phyloP scores from a whole-genome alignment of 2,888 invertebrate species.

The Prenolepis imparis region DNA sequence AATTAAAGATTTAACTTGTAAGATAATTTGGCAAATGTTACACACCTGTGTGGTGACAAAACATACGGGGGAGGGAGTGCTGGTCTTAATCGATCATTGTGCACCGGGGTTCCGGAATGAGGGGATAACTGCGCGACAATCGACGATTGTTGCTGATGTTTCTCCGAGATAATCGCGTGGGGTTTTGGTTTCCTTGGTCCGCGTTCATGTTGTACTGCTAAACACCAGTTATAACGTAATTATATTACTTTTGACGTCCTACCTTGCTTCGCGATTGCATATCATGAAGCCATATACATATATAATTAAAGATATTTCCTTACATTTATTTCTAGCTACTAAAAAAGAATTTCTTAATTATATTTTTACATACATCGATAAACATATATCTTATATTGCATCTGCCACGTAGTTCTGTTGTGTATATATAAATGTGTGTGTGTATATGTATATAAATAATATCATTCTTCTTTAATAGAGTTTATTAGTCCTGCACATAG shows the following conservation, averaged over 20 bases:
- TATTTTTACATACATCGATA: background rate
- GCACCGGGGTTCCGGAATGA: conserved; percentile 74
- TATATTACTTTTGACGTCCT: conserved; percentile 58
- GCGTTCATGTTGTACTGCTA: conserved; percentile 98
- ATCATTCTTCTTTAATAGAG: background rate
- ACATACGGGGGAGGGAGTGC: conserved; percentile 67
- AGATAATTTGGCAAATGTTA: conserved; percentile 37
- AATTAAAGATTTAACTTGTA: background rate
- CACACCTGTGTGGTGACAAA: conserved; percentile 73
- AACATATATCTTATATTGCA: background rate
- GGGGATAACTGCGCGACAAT: conserved; percentile 77
- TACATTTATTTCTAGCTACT: background rate
- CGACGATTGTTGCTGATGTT: conserved; percentile 83
- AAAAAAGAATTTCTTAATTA: background rate
- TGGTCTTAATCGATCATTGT: conserved; percentile 80
- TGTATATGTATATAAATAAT: background rate
- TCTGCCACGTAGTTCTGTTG: background rate
- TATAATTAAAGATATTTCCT: background rate
- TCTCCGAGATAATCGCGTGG: conserved; percentile 86
- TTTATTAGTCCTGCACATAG: background rate
- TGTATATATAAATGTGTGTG: background rate
- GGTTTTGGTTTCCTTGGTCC: conserved; percentile 97
- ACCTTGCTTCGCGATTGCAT: conserved; percentile 5
- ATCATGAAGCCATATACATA: background rate
- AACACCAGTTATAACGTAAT: conserved; percentile 71